phyloP scores from a whole-genome alignment of 2,888 invertebrate genomes.

The Ophion slaviceki region DNA sequence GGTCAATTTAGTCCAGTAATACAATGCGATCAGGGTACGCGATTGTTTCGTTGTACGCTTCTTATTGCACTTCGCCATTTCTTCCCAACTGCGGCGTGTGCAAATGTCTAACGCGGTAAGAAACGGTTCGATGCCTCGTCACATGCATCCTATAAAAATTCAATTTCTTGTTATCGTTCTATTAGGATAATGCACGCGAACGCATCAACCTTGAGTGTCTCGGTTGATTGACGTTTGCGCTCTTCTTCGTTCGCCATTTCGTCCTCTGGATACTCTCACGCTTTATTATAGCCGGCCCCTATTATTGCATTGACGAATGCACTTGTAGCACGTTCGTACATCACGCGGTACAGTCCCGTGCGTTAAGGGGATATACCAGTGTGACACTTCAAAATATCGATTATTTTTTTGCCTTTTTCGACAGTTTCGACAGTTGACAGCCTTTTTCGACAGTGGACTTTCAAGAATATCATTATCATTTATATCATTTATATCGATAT shows the following conservation, averaged over 20 bases:
- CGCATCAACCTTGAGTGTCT: background rate
- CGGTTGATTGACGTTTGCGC: no score
- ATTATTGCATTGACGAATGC: background rate
- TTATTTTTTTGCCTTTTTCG: no score
- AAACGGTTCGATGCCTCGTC: background rate
- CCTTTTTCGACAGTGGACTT: no score
- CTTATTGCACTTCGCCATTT: slow-evolving; percentile 6
- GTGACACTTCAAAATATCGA: no score
- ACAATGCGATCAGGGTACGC: slow-evolving; percentile 21
- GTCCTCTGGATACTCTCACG: background rate
- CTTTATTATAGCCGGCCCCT: background rate
- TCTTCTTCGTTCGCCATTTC: background rate
- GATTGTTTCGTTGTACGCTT: slow-evolving; percentile 16
- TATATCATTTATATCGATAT: no score
- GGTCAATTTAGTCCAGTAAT: slow-evolving; percentile 51
- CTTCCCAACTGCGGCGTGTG: background rate
- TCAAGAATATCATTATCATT: no score
- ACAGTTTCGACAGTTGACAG: no score
- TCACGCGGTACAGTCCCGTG: background rate
- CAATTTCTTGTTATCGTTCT: background rate
- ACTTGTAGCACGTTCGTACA: background rate
- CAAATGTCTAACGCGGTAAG: background rate
- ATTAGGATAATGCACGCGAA: slow-evolving; percentile 39
- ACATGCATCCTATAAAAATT: background rate
- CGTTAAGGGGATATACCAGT: background rate